Evolutionary conservation across 2,113 vertebrate genomes (phyloP), one percentile per base, ranked within the genome.

Genomic region (Eulemur macaco): DNA sequence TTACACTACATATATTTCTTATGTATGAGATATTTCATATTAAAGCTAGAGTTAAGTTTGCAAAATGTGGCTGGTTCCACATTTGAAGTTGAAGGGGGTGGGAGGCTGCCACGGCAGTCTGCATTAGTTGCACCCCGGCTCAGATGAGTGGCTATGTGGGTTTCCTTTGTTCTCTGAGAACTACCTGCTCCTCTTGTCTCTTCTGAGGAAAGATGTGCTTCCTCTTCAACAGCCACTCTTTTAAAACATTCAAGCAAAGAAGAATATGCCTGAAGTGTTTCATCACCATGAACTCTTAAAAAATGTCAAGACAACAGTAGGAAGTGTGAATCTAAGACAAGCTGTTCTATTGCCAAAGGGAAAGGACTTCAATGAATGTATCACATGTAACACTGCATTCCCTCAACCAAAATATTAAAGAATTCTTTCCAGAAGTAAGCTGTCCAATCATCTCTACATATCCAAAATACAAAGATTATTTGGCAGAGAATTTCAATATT

Each of bases 211-310:
- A n/a, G n/a, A 98, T 92, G 92, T 97, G 85, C 34, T 97, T 98
- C 86, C 94, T 97, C 39, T 95, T 98, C 74, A 98, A 99, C 94
- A 99, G 96, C 97, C 99, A 99, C 39, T 99, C 98, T 68, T 99
- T 99, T 0, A 99, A 99, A 98, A 99, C 99, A 0, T 99, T 99
- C 97, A 99, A 99, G 91, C 99, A 6, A 99, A 99, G 98, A 99
- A 99, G 94, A 99, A 99, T 92, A 99, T 99, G 84, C 99, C 99
- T 0, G 99, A 99, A 89, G 99, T 98, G 6, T 99, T 99, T 37
- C 99, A 99, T 86, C 99, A 99, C 97, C 99, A 99, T 18, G 99
- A 99, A 93, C 98, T 99, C 64, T 92, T 99, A 78, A 99, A 99
- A 58, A 99, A 99, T 1, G 98, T 99, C 0, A 98, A 99, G 94